Evolutionary conservation across 1,140 invertebrate species (phyloP), one percentile per base, ranked within the genome.

Genomic region (Acromyrmex heyeri): DNA sequence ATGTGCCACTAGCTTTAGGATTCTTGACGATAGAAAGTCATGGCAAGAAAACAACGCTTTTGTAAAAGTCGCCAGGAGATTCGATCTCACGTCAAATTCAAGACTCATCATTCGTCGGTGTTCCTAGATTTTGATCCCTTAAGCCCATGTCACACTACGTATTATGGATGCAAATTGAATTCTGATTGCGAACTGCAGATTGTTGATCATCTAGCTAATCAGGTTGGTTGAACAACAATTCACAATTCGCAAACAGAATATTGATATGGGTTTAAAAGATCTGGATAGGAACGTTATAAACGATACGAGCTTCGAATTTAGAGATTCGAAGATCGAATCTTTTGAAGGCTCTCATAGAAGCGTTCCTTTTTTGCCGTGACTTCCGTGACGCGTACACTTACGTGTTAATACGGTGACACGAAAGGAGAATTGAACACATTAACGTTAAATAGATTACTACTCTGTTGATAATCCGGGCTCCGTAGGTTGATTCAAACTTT

Each of bases 371-470:
- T 18, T 6, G 64, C 57, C 38, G 38, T 62, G 10, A 69, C 21
- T 79, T 57, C 62, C 67, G 50, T 34, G 62, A 67, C 53, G 14
- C 21, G 1, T 6, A 62, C 59, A 67, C 50, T 55, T 38, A 8
- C 14, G 18, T 44, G 30, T 55, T 69, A 69, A 69, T 38, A 21
- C 6, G 16, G 7, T 7, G 34, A 14, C 30, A 18, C 48, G 48
- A 69, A 38, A 69, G 34, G 34, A 81, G 69, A 55, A 81, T 70
- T 70, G 65, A 44, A 57, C 64, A 27, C 27, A 30, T 16, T 30
- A 62, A 64, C 44, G 27, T 79, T 67, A 67, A 70, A 57, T 70
- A n/a, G 14, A 57, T 44, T 44, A 81, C 53, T n/a, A 38, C 16
- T 48, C 18, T 6, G 27, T 38, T 44, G 64, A 57, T 69, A 18